Percentiles rank a stretch among this genome's conserved stretches.
These are phyloP conservation scores for Drosophila quadrilineata DNA, from an alignment of 1,140 invertebrate species.

Conservation along the genomic window DNA sequence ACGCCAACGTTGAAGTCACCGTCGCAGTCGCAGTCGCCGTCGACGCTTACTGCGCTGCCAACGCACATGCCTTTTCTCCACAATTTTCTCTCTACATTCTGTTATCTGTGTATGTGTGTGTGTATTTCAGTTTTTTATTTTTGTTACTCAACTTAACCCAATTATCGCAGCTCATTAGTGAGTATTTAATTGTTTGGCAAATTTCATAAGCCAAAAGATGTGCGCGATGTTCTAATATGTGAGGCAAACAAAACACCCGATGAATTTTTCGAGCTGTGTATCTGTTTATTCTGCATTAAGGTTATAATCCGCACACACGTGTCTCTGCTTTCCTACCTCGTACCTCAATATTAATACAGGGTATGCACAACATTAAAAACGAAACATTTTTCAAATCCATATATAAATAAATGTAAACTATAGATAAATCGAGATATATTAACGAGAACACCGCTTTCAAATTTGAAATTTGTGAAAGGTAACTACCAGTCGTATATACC, in stretches of 20 bases:
- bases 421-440: no score
- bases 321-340: conserved; percentile 2
- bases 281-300: conserved; percentile 23
- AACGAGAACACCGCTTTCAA: no score
- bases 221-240: conserved; percentile 55
- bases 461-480: neutral
- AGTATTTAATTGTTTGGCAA: conserved; percentile 72
- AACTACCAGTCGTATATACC: neutral
- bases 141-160: conserved; percentile 59
- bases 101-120: neutral
- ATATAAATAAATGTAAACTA: no score
- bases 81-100: neutral
- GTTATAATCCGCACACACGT: conserved; percentile 20
- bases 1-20: neutral
- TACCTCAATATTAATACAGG: neutral
- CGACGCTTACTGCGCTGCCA: neutral
- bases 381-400: no score
- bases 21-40: conserved; percentile 13
- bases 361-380: no score
- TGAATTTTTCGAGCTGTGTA: conserved; percentile 24
- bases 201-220: conserved; percentile 33
- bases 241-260: conserved; percentile 50
- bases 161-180: conserved; percentile 71
- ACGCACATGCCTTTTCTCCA: conserved; percentile 8
- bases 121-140: neutral